Base-by-base conservation (phyloP, 2,888 invertebrate genomes). In the Scaptomyza cyrtandrae region DNA sequence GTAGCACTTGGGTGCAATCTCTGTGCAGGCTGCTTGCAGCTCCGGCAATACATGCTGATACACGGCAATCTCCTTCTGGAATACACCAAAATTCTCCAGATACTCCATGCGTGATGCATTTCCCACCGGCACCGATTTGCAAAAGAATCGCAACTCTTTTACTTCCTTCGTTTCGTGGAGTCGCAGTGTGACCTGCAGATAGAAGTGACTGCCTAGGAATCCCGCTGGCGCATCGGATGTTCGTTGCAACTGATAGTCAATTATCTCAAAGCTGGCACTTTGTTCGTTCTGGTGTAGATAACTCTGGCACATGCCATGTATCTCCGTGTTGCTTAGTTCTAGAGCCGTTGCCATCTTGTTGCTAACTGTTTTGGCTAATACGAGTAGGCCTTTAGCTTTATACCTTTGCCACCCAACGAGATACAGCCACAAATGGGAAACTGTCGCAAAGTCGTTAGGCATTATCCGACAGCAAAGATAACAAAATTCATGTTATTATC, bases 41-140 rank as follows among this genome's bases (percentile, higher is more conserved):
- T 89, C 69, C 0, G 93, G 93, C 54, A 93, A 71, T 14, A 93
- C 83, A 62, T 92, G 79, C 31, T 89, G 86, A 69, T 93, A 94
- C 39, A 94, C 92, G 0, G 76, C 75, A 3, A 92, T 90, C 82
- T 94, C 94, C 45, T 94, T 93, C 27, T 90, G 87, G 68, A 93
- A 93, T 0, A 93, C 92, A 0, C 93, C 93, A 62, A 92, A 91
- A 27, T 92, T 88, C 45, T 92, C 90, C 1, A 94, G 75, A 71
- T 93, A 93, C 10, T 92, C 92, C 76, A 93, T 93, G 80, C 93
- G 93, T 0, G 91, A 78, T 11, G 91, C 86, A 50, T 94, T 92
- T 13, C 92, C 92, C 61, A 91, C 91, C 0, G 95, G 95, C 56
- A 94, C 90, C 7, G 93, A 92, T 89, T 95, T 95, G 0, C 94